Percentiles rank a stretch among this genome's conserved stretches.
These are phyloP conservation scores for Mormyrops boulengeri DNA, from an alignment of 2,797 vertebrate genomes.

Conservation along the genomic window DNA sequence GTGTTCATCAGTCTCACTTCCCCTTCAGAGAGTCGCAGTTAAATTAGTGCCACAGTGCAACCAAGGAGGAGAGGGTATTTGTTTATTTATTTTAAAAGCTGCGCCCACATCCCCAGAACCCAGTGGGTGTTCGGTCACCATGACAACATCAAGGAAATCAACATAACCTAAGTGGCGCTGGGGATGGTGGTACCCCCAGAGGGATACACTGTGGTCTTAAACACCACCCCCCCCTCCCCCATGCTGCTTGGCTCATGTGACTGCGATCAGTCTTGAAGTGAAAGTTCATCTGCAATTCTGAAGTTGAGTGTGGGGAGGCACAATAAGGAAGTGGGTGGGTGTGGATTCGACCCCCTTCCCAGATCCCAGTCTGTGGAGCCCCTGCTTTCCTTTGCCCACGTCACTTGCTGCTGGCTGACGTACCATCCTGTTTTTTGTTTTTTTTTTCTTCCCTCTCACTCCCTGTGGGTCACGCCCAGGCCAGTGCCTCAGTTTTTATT, in stretches of 20 bases:
- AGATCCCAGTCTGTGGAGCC: background rate
- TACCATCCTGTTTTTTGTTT: constrained; percentile 8
- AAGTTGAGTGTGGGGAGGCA: background rate
- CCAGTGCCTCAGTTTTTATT: background rate
- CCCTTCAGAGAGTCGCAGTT: background rate
- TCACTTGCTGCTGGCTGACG: background rate
- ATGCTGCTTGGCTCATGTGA: background rate
- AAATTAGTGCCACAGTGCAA: background rate
- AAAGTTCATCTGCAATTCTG: background rate
- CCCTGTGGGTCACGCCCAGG: background rate
- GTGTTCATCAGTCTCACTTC: background rate
- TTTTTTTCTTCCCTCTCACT: background rate
- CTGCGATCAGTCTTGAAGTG: background rate
- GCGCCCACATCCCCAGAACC: background rate
- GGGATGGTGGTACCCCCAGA: too few species aligned
- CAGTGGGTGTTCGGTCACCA: background rate
- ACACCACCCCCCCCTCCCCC: background rate
- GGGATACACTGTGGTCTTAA: background rate
- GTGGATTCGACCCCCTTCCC: background rate
- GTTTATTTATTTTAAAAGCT: background rate
- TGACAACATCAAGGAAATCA: background rate
- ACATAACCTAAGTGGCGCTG: background rate
- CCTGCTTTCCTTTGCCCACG: background rate
- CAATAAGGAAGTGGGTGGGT: background rate
- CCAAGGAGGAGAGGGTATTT: background rate